Evolutionary conservation across 53 echinoderm and acorn worm genomes (phyloP).

Genomic region (Echinarachnius parma): DNA sequence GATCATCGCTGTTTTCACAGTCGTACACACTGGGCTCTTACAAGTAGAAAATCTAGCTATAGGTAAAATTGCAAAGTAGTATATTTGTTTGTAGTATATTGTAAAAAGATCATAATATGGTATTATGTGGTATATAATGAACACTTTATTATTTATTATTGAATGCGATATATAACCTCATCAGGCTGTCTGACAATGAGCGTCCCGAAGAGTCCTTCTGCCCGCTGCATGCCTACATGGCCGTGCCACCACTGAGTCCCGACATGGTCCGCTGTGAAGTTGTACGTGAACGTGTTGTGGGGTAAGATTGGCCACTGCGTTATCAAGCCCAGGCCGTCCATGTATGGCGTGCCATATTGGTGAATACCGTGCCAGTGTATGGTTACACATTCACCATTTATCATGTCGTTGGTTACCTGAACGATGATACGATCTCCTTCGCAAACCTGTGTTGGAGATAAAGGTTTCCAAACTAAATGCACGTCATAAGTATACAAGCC

Average conservation of each 20-base stretch:
- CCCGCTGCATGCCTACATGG: conserved; percentile 74
- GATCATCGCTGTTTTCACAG: no score
- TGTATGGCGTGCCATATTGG: conserved; percentile 66
- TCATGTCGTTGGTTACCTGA: conserved; percentile 64
- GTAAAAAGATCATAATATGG: no score
- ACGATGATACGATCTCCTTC: conserved; percentile 74
- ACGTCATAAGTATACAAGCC: no score
- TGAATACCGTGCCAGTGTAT: conserved; percentile 98
- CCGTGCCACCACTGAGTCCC: conserved; percentile 72
- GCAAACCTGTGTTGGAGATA: conserved; percentile 92
- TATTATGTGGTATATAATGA: no score
- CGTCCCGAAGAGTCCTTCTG: conserved; percentile 73
- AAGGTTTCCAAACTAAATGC: no score
- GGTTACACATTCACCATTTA: conserved; percentile 61
- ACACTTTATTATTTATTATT: no score
- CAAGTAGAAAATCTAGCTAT: no score
- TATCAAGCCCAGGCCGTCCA: conserved; percentile 75
- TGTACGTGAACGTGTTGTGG: conserved; percentile 60
- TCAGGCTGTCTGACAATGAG: conserved; percentile 63
- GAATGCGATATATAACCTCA: no score
- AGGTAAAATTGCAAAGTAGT: no score
- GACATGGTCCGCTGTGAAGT: no score
- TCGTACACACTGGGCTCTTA: no score
- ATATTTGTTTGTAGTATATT: no score
- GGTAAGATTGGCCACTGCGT: conserved; percentile 77